Conservation (phyloP, 2,888 invertebrate species). For the Erynnis tages region DNA sequence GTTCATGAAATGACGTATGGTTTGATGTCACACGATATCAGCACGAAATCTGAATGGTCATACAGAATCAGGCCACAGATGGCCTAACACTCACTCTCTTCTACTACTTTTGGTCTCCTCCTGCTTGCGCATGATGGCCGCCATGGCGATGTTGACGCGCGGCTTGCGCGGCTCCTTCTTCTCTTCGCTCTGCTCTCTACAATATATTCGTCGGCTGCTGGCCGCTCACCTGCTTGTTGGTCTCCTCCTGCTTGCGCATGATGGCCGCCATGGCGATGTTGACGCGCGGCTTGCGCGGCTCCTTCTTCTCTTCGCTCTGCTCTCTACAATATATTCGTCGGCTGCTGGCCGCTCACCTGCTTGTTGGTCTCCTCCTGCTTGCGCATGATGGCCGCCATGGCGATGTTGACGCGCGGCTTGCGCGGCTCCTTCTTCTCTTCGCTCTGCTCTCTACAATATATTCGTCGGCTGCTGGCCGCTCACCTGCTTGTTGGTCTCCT, state of each 20-base stretch:
- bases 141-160: slow-evolving; percentile 90
- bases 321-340: too few species aligned
- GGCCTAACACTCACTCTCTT: too few species aligned
- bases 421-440: slow-evolving; percentile 70
- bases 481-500: slow-evolving; percentile 86
- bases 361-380: slow-evolving; percentile 86
- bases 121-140: slow-evolving; percentile 87
- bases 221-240: slow-evolving; percentile 65
- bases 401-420: slow-evolving; percentile 87
- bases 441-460: too few species aligned
- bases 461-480: not conserved
- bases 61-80: too few species aligned
- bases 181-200: slow-evolving; percentile 58
- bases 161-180: slow-evolving; percentile 74
- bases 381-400: slow-evolving; percentile 88
- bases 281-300: slow-evolving; percentile 82
- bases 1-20: too few species aligned
- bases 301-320: slow-evolving; percentile 60
- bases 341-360: slow-evolving; percentile 41
- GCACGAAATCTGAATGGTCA: too few species aligned
- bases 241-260: slow-evolving; percentile 86
- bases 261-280: slow-evolving; percentile 91
- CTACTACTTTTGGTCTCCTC: slow-evolving; percentile 86
- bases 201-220: too few species aligned
- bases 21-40: too few species aligned